Base-by-base conservation (phyloP, 2,888 invertebrate species). In the Calliopum simillimum region DNA sequence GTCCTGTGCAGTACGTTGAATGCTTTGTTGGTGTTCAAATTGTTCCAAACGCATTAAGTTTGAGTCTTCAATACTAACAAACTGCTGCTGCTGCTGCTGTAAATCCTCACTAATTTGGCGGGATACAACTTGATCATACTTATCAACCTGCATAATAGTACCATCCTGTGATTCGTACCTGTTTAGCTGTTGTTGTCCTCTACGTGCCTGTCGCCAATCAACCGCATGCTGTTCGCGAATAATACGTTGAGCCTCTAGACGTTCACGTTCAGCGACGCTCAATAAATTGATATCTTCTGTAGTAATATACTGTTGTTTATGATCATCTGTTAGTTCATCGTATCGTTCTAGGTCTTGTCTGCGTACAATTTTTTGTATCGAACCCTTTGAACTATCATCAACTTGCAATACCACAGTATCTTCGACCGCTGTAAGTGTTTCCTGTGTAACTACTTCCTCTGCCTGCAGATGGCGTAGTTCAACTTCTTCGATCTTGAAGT, bases 401-500 rank as follows among this genome's bases (percentile, higher is more conserved):
- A 88, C 84, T 79, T 89, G 89, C 68, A 90, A 82, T 51, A 89
- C 85, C 1, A 90, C 87, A 11, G 88, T 89, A 70, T 91, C 90
- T 82, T 91, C 89, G 70, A 88, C 87, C 72, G 88, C 87, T 4
- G 88, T 88, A 33, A 89, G 80, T 23, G 88, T 88, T 84, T 91
- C 89, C 74, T 90, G 77, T 5, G 46, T 73, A 14, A 78, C 75
- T 5, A 77, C 70, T 47, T 81, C 78, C 47, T 83, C 80, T 1
- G 80, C 76, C 62, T 81, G 79, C 72, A 80, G 76, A 76, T 79
- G 86, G 76, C 81, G 87, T 76, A 85, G 81, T 68, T 87, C 84
- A 2, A 87, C 83, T 74, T 88, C 87, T 73, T 88, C 87, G 14
- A 87, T 81, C 75, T 86, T 78, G 78, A 86, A 86, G 70, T 85